Base-by-base conservation (phyloP, 2,113 vertebrate species). In the Onychostoma macrolepis region DNA sequence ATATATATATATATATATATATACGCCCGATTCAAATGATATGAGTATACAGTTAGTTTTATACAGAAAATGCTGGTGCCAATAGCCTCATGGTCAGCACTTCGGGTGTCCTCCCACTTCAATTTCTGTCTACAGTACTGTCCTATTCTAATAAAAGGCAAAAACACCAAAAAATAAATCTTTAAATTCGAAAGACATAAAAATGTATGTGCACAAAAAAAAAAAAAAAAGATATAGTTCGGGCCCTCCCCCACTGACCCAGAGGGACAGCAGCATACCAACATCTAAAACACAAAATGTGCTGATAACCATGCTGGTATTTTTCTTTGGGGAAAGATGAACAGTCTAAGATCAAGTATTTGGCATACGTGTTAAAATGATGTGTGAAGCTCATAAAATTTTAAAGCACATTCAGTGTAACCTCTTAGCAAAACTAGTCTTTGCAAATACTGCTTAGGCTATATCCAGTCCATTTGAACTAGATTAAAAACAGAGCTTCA, bases 361-460 rank as follows among this genome's bases (percentile, higher is more conserved):
- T 63, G 38, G 13, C 24, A 67, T 17, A 8, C 17, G 38, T 30
- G 61, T 45, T 53, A 26, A 63, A 61, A 61, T 61, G 11, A 26
- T 61, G 33, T 65, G 36, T 58, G 53, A 80, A 58, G 48, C 50
- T 21, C 33, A 63, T 81, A 17, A 43, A 38, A 43, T 26, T 65
- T 81, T 41, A 65, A 81, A 61, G 33, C 36, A 10, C 4, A 36
- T 21, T 81, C 17, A 65, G 10, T 81, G 21, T 38, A 81, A 15
- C 21, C 38, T 36, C 48, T 53, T 11, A 56, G 50, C 48, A 58
- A 36, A 76, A 26, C 9, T 19, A 24, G 45, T 36, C 50, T 80
- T 61, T 80, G 78, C 33, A 41, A 61, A 61, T 65, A 41, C 58
- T 80, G 77, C 48, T 50, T 36, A 36, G 50, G 17, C 50, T 56